A percentile compares a stretch with the other conserved stretches of the same genome.
Conservation (phyloP, 1,140 invertebrate genomes). For the Eumeta japonica region DNA sequence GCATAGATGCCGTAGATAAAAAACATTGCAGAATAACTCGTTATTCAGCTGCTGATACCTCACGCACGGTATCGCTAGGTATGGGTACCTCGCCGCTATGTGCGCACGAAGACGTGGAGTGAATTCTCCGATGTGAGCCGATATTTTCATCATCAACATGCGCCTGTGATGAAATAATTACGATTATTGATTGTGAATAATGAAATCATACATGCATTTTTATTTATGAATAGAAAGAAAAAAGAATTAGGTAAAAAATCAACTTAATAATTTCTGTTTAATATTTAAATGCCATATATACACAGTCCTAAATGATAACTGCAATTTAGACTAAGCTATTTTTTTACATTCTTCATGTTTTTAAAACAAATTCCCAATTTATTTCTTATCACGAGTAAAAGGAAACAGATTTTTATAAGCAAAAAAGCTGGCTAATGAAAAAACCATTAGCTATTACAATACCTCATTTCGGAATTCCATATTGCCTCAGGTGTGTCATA, state of each 20-base stretch:
- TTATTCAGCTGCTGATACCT: conserved; percentile 92
- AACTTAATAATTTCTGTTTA: no score
- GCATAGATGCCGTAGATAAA: conserved; percentile 95
- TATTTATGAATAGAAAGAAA: no score
- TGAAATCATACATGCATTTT: no score
- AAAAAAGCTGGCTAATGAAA: no score
- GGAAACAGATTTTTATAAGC: conserved; percentile 6
- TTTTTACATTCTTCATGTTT: no score
- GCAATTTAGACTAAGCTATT: no score
- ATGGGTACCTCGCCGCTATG: conserved; percentile 93
- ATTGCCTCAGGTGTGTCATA: conserved; percentile 99
- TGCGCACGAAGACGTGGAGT: conserved; percentile 90
- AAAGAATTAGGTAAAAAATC: no score
- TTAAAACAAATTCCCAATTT: background rate
- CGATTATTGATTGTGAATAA: no score
- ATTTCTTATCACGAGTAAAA: background rate
- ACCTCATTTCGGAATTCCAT: conserved; percentile 88
- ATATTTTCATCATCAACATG: conserved; percentile 94
- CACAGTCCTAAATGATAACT: no score
- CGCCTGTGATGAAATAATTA: conserved; percentile 60
- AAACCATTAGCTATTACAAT: conserved; percentile 6
- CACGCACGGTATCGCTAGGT: conserved; percentile 93
- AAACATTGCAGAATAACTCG: conserved; percentile 99
- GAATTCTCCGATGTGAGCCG: conserved; percentile 95
- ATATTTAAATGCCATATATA: no score